Base-by-base conservation (phyloP, 1,140 invertebrate species). In the Drosophila bocqueti region DNA sequence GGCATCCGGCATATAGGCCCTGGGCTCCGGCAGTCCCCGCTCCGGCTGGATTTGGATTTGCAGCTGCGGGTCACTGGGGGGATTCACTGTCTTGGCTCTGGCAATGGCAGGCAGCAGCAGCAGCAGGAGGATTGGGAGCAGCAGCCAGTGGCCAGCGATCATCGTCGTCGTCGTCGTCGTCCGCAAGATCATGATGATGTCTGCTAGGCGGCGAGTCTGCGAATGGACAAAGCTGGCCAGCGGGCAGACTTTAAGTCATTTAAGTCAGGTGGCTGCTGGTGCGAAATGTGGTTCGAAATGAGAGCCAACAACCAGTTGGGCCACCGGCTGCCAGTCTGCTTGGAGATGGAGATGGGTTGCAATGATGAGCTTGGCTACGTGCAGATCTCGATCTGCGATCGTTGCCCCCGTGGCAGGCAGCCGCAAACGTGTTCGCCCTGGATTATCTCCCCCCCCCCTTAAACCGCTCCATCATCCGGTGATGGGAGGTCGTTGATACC, bases 1-100 rank as follows among this genome's bases (percentile, higher is more conserved):
- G 26, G 92, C 80, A 68, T 93, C 92, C 11, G 92, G 92, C 57
- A 90, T 71, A 61, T 93, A 93, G 36, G 92, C 91, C 24, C 92
- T 65, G 9, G 92, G 92, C 60, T 93, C 91, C 2, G 91, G 89
- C 61, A 93, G 26, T 8, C 45, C 71, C 18, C 47, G 40, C 0
- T 73, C 54, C 24, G 38, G 38, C 54, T 76, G 26, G 24, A 67
- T 66, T 9, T 90, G 66, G n/a, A 72, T 18, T 45, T 68, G 82
- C 1, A 83, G 47, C 21, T 40, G 42, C 24, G 24, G 24, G 0
- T 86, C 74, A 2, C 9, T 21, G 34, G 66, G 72, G 34, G 66
- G 72, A 38, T 45, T 34, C 0, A 90, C 79, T 13, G 81, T 87
- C 54, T 90, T 85, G 21, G 79, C 90, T 0, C 26, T 55, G 76